These are phyloP conservation scores for Tragelaphus buxtoni DNA, from an alignment of 2,113 vertebrate genomes.

Conservation along the genomic window DNA sequence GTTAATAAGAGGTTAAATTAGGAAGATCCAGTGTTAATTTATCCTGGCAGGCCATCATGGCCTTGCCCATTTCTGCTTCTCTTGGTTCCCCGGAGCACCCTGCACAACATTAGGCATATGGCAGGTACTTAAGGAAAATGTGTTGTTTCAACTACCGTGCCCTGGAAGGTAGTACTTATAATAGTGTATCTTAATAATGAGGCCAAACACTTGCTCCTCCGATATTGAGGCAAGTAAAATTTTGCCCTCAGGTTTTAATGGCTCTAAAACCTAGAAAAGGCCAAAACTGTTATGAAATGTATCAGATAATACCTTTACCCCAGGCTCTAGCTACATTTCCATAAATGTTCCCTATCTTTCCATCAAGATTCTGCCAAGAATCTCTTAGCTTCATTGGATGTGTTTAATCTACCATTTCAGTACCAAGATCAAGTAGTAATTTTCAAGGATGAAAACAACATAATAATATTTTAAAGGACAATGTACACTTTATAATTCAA, in stretches of 20 bases:
- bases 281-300: conserved; percentile 4
- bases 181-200: background rate
- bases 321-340: background rate
- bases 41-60: background rate
- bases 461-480: background rate
- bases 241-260: background rate
- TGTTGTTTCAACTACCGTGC: background rate
- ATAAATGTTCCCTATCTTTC: background rate
- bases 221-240: background rate
- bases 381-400: background rate
- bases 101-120: background rate
- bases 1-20: background rate
- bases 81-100: background rate
- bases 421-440: background rate
- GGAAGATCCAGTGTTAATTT: background rate
- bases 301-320: background rate
- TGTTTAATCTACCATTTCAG: background rate
- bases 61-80: background rate
- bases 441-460: conserved; percentile 17
- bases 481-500: conserved; percentile 6
- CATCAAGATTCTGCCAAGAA: conserved; percentile 1
- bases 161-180: background rate
- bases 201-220: background rate
- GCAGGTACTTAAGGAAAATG: background rate
- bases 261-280: conserved; percentile 20